Percentiles rank a stretch among this genome's conserved stretches.
phyloP scores from a whole-genome alignment of 2,888 invertebrate species.

The Eudemis profundana region DNA sequence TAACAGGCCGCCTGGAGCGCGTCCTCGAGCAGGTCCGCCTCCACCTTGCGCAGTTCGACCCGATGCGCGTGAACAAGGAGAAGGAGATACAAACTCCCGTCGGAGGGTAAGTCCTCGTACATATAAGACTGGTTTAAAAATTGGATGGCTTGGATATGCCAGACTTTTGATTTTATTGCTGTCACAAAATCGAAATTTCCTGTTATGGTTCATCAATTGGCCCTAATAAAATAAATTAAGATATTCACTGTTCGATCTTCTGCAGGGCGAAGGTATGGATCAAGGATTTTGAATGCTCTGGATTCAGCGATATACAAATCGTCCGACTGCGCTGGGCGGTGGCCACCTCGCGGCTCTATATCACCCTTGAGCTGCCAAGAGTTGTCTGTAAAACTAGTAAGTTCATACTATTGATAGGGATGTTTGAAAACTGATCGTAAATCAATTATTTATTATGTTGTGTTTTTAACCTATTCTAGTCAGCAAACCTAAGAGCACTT shows the following conservation, averaged over 20 bases:
- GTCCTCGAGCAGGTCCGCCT: background rate
- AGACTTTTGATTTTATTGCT: background rate
- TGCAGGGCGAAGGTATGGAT: background rate
- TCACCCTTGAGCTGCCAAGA: background rate
- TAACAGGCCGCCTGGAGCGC: background rate
- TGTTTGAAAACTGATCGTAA: background rate
- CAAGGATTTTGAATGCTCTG: background rate
- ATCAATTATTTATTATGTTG: background rate
- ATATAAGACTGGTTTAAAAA: too few relatives aligned
- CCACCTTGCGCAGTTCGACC: background rate
- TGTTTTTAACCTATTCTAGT: too few relatives aligned
- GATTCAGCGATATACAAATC: background rate
- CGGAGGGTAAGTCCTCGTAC: conserved; percentile 1
- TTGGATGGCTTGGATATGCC: too few relatives aligned
- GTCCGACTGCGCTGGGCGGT: background rate
- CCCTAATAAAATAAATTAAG: too few relatives aligned
- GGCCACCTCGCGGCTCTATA: background rate
- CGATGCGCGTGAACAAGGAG: background rate
- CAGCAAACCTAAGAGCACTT: too few relatives aligned
- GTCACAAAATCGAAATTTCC: background rate
- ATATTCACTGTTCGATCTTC: background rate
- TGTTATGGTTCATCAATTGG: background rate
- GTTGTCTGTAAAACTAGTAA: background rate
- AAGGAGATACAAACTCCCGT: background rate
- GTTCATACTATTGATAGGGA: background rate